phyloP scores from a whole-genome alignment of 2,888 invertebrate genomes.

The Dinocampus coccinellae region DNA sequence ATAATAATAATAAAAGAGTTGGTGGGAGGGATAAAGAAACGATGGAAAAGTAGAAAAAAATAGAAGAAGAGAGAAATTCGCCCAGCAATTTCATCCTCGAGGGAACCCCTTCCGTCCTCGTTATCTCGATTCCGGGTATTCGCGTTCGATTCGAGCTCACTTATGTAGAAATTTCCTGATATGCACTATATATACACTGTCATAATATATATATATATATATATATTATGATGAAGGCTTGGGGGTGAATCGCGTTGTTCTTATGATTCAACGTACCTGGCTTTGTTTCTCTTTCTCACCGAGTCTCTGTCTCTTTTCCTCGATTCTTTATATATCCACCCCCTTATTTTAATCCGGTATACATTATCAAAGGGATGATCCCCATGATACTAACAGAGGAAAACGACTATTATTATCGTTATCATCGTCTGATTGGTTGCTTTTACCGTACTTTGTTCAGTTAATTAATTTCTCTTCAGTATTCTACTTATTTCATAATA shows the following conservation, averaged over 20 bases:
- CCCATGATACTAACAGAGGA: slow-evolving; percentile 30
- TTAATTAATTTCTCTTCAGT: slow-evolving; percentile 23
- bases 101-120: slow-evolving; percentile 40
- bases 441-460: slow-evolving; percentile 23
- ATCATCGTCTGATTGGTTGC: slow-evolving; percentile 29
- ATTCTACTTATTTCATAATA: not conserved
- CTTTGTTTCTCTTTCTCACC: not conserved
- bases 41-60: slow-evolving; percentile 1
- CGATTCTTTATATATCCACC: not conserved
- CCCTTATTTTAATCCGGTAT: slow-evolving; percentile 28
- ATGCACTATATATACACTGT: not conserved
- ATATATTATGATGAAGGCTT: not conserved
- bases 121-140: slow-evolving; percentile 41
- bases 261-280: slow-evolving; percentile 14
- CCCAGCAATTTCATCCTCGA: slow-evolving; percentile 40
- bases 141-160: slow-evolving; percentile 32
- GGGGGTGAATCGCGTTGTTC: not conserved
- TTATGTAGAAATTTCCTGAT: slow-evolving; percentile 31
- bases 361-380: slow-evolving; percentile 35
- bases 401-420: slow-evolving; percentile 30
- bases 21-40: slow-evolving; percentile 23
- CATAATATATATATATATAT: not conserved
- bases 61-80: slow-evolving; percentile 34
- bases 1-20: too few species aligned
- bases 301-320: not conserved